Percentiles rank a stretch among this genome's conserved stretches.
phyloP scores from a whole-genome alignment of 1,140 invertebrate species.

The Diuraphis noxia region DNA sequence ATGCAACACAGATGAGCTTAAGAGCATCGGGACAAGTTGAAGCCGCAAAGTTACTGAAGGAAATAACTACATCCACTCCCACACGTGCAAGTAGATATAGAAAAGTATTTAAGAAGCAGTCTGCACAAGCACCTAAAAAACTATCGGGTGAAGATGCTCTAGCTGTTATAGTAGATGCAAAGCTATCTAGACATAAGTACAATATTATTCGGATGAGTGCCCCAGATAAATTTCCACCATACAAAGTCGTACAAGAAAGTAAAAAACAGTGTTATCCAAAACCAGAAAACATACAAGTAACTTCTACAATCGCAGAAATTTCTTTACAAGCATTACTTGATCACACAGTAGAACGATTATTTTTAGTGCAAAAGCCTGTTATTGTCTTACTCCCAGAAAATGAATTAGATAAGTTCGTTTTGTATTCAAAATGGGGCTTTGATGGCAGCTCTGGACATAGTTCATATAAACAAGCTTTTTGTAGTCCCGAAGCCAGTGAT shows the following conservation, averaged over 20 bases:
- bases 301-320: constrained; percentile 54
- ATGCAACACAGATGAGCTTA: too few species aligned
- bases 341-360: constrained; percentile 39
- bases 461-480: constrained; percentile 28
- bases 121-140: too few species aligned
- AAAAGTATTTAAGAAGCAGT: too few species aligned
- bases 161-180: too few species aligned
- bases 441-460: constrained; percentile 23
- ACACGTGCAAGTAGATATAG: too few species aligned
- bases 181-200: too few species aligned
- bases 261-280: constrained; percentile 22
- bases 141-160: too few species aligned
- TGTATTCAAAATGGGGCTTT: constrained; percentile 27
- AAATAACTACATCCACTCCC: too few species aligned
- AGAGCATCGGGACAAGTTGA: too few species aligned
- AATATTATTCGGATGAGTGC: too few species aligned
- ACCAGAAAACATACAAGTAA: constrained; percentile 18
- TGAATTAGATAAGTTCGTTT: not conserved
- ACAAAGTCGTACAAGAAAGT: not conserved
- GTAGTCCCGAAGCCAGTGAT: not conserved
- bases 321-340: constrained; percentile 55
- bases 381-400: constrained; percentile 3
- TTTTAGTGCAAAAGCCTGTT: constrained; percentile 11
- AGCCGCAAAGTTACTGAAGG: too few species aligned
- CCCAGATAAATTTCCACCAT: too few species aligned